Evolutionary conservation across 64 coral and sea anemone species (phyloP), one percentile per base, ranked within the genome.

Genomic region (Hydrozoanthus tunicans): DNA sequence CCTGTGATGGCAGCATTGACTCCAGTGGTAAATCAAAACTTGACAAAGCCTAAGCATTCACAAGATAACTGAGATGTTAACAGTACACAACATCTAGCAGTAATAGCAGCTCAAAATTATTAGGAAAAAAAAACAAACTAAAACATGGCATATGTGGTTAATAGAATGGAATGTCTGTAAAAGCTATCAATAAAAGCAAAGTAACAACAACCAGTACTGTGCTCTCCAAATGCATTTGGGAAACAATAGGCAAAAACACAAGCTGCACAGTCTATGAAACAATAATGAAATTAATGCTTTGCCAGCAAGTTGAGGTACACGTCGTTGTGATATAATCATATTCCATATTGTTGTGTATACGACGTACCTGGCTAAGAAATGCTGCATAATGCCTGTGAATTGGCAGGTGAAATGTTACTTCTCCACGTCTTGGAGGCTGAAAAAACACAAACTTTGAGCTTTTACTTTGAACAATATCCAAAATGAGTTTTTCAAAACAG

Each of bases 361-460:
- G 11, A 84, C 86, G 51, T 93, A 96, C 94, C 64, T 93, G 94
- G n/a, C 91, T 93, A 3, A 99, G 77, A 85, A 99, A 99, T 14
- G 86, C 97, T 27, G 97, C 86, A 73, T 95, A 92, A 64, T 99
- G 91, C 12, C 97, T 90, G 66, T 94, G 97, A 51, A 99, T 64
- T 74, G 97, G 94, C 20, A 99, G 84, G 73, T 99, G 97, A 86
- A 99, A 99, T 17, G 91, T 94, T 74, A 99, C 97, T 63, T 99
- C 97, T 53, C 94, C 91, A 58, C 94, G 91, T 70, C 85, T 93
- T 78, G 96, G 94, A 92, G 95, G 78, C 64, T 83, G 51, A 15
- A 75, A 91, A 20, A 57, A 93, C 81, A 54, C 8, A 62, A 24
- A 79, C 4, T 25, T 10, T 79, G 15, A 64, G 7, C 62, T 64